Percentiles rank a stretch among this genome's conserved stretches.
These are phyloP conservation scores for Eidolon dupreanum DNA, from an alignment of 2,797 vertebrate species.

Conservation along the genomic window DNA sequence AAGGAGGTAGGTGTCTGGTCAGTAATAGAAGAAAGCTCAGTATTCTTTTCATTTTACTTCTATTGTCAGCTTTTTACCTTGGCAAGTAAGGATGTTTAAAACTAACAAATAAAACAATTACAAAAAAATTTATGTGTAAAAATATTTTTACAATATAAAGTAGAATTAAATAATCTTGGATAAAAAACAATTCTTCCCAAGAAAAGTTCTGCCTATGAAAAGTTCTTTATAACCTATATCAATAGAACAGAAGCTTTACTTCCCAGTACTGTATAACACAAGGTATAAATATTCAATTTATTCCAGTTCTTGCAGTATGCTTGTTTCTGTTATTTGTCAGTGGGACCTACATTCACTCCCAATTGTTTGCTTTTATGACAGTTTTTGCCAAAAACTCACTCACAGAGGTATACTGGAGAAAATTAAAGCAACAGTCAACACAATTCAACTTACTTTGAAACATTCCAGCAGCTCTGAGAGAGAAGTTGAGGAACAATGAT, in stretches of 20 bases:
- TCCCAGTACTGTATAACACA: neutral
- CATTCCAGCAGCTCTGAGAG: neutral
- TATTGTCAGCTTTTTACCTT: neutral
- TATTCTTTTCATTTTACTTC: neutral
- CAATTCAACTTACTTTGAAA: neutral
- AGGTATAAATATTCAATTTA: neutral
- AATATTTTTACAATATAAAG: neutral
- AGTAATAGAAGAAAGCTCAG: neutral
- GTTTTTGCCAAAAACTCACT: neutral
- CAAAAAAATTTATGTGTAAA: neutral
- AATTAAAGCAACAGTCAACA: neutral
- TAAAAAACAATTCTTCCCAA: neutral
- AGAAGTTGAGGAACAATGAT: neutral
- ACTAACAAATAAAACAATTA: neutral
- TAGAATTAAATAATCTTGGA: neutral
- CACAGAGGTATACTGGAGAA: neutral
- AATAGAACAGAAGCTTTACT: neutral
- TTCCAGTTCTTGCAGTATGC: neutral
- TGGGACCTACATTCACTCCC: neutral
- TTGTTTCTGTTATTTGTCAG: neutral
- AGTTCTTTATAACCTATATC: neutral
- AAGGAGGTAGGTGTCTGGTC: neutral
- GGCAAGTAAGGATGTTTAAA: neutral
- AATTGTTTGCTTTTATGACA: neutral
- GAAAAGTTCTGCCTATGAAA: neutral